A percentile compares a stretch with the other conserved stretches of the same genome.
phyloP scores from a whole-genome alignment of 2,797 vertebrate species.

The Sphaeramia orbicularis region DNA sequence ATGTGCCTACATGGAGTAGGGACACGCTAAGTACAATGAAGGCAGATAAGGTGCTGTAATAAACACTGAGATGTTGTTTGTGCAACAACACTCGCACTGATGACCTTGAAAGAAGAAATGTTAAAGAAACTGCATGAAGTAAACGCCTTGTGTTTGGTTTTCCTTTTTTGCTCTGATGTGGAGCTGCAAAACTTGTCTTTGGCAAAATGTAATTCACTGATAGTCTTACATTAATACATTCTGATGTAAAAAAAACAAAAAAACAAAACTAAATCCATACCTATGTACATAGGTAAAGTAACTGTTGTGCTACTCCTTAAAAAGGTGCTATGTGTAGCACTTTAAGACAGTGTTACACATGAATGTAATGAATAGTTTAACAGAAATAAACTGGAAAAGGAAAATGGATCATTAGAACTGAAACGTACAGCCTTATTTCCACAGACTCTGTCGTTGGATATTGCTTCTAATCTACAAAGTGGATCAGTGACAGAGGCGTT shows the following conservation, averaged over 20 bases:
- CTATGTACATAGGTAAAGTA: slow-evolving; percentile 51
- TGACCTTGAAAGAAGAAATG: slow-evolving; percentile 18
- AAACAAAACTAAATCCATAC: slow-evolving; percentile 42
- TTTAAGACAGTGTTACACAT: slow-evolving; percentile 22
- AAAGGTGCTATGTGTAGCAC: slow-evolving; percentile 57
- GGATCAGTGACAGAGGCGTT: background rate
- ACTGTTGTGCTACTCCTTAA: slow-evolving; percentile 47
- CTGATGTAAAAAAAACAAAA: slow-evolving; percentile 46
- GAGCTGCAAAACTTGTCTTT: slow-evolving; percentile 68
- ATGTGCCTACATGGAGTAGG: background rate
- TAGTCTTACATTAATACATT: slow-evolving; percentile 67
- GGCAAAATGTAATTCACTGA: slow-evolving; percentile 68
- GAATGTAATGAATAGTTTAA: too few species aligned
- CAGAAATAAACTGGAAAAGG: background rate
- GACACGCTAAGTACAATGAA: slow-evolving; percentile 45
- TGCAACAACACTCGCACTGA: slow-evolving; percentile 7
- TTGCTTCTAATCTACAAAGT: background rate
- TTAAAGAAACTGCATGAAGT: slow-evolving; percentile 30
- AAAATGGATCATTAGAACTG: background rate
- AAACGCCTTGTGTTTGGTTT: slow-evolving; percentile 29
- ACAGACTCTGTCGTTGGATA: slow-evolving; percentile 1
- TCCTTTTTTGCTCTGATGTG: slow-evolving; percentile 24
- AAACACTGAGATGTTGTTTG: slow-evolving; percentile 26
- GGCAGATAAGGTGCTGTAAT: slow-evolving; percentile 58
- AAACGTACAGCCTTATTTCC: slow-evolving; percentile 6